Percentiles rank a stretch among this genome's conserved stretches.
Conservation (phyloP, 2,113 vertebrate genomes). For the Takifugu flavidus region DNA sequence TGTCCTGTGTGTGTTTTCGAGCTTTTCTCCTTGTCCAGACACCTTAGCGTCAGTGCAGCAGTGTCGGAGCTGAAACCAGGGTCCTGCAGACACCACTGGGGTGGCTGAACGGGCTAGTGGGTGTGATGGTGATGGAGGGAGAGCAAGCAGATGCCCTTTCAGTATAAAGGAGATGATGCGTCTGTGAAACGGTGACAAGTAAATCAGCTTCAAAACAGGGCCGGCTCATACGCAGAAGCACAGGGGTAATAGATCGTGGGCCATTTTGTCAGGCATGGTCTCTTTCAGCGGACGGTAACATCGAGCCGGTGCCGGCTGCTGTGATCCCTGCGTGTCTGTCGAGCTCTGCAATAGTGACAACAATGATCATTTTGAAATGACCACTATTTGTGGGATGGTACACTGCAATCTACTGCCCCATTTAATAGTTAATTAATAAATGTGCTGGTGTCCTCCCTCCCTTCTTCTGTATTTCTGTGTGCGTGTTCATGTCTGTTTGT, state of each 20-base stretch:
- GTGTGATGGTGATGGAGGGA: slow-evolving; percentile 32
- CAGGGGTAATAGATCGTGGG: slow-evolving; percentile 45
- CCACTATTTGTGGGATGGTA: too few species aligned
- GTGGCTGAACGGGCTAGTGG: slow-evolving; percentile 60
- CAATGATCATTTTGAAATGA: slow-evolving; percentile 27
- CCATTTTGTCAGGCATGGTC: slow-evolving; percentile 63
- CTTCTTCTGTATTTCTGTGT: not conserved
- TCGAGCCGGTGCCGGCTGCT: slow-evolving; percentile 55
- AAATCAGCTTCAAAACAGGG: slow-evolving; percentile 59
- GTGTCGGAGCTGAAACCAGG: slow-evolving; percentile 59
- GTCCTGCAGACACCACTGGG: slow-evolving; percentile 63
- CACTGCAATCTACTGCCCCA: not conserved
- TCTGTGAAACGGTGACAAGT: slow-evolving; percentile 64
- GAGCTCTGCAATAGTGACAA: slow-evolving; percentile 27
- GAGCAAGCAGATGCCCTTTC: slow-evolving; percentile 23
- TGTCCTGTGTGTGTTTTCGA: slow-evolving; percentile 28
- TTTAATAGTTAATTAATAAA: not conserved
- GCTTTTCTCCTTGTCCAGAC: slow-evolving; percentile 69
- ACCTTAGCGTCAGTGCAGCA: slow-evolving; percentile 66
- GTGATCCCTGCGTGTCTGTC: slow-evolving; percentile 40
- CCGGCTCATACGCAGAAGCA: slow-evolving; percentile 36
- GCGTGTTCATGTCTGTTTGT: slow-evolving; percentile 2
- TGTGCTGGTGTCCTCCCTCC: not conserved
- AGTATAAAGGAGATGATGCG: slow-evolving; percentile 52
- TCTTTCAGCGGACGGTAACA: slow-evolving; percentile 56